Evolutionary conservation across 2,797 vertebrate species (phyloP).

Genomic region (Eutrigla gurnardus): DNA sequence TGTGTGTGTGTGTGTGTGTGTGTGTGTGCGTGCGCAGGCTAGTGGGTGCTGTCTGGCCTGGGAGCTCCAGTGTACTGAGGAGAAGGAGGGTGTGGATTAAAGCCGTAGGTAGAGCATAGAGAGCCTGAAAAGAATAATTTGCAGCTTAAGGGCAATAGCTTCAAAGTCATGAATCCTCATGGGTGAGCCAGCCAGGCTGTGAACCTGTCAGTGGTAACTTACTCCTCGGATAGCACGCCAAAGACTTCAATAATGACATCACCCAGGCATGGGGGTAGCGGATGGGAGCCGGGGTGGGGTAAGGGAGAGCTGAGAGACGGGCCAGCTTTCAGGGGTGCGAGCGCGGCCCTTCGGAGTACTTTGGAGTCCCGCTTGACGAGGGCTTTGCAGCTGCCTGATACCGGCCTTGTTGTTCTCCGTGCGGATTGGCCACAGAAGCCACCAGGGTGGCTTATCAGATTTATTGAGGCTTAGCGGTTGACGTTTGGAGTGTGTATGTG

Average conservation of each 20-base stretch:
- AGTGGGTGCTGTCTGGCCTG: conserved; percentile 60
- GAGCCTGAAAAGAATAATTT: conserved; percentile 94
- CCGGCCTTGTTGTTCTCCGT: conserved; percentile 74
- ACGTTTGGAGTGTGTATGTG: conserved; percentile 71
- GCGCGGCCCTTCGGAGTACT: conserved; percentile 86
- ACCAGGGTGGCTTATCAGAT: conserved; percentile 84
- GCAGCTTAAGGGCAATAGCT: conserved; percentile 97
- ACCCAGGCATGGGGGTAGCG: conserved; percentile 86
- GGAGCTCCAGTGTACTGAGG: conserved; percentile 54
- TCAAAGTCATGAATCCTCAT: conserved; percentile 96
- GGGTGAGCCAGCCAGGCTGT: conserved; percentile 90
- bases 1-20: conserved; percentile 21
- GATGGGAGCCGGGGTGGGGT: conserved; percentile 43
- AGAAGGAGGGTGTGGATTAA: conserved; percentile 72
- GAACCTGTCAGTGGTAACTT: conserved; percentile 97
- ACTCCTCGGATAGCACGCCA: conserved; percentile 87
- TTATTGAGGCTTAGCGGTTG: conserved; percentile 80
- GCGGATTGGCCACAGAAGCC: conserved; percentile 77
- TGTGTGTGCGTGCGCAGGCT: conserved; percentile 14
- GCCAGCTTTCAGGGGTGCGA: conserved; percentile 86
- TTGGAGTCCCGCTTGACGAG: conserved; percentile 91
- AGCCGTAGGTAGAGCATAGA: conserved; percentile 75
- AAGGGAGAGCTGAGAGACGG: conserved; percentile 68
- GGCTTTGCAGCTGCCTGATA: conserved; percentile 89
- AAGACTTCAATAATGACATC: conserved; percentile 98